phyloP scores from a whole-genome alignment of 30 jellyfish, hydroid and myxozoan genomes.

The Pelagia noctiluca region DNA sequence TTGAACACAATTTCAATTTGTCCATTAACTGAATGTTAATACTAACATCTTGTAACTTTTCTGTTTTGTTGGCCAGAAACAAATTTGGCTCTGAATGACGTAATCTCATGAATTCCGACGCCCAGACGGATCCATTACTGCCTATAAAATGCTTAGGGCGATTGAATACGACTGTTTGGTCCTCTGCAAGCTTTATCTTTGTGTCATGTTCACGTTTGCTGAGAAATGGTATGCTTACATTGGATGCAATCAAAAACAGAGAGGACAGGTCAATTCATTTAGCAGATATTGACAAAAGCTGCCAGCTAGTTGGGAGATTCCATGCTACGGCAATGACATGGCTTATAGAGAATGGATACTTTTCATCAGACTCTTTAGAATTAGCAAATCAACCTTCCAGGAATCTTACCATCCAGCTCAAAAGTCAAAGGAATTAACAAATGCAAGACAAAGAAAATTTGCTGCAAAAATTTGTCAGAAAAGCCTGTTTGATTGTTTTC shows the following conservation, averaged over 20 bases:
- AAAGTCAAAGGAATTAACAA: slow-evolving; percentile 27
- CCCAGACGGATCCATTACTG: slow-evolving; percentile 36
- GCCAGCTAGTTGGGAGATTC: slow-evolving; percentile 64
- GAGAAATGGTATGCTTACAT: slow-evolving; percentile 48
- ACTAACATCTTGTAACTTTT: slow-evolving; percentile 5
- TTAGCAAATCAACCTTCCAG: slow-evolving; percentile 34
- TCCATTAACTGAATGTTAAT: slow-evolving; percentile 21
- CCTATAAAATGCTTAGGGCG: slow-evolving; percentile 36
- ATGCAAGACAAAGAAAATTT: slow-evolving; percentile 40
- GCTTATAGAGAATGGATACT: slow-evolving; percentile 39
- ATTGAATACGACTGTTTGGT: slow-evolving; percentile 16
- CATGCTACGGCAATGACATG: slow-evolving; percentile 14
- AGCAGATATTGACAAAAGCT: slow-evolving; percentile 65
- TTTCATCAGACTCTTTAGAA: slow-evolving; percentile 26
- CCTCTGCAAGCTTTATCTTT: slow-evolving; percentile 10
- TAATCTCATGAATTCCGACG: slow-evolving; percentile 23
- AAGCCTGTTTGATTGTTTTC: slow-evolving; percentile 40
- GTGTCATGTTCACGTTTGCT: slow-evolving; percentile 16
- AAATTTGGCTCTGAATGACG: slow-evolving; percentile 12
- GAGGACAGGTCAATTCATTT: slow-evolving; percentile 46
- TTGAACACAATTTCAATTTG: slow-evolving; percentile 8
- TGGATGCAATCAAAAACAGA: slow-evolving; percentile 56
- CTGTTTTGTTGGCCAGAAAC: slow-evolving; percentile 19
- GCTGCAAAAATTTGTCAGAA: slow-evolving; percentile 45
- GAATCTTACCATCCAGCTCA: slow-evolving; percentile 52